Conservation (phyloP, 2,113 vertebrate genomes). For the Pampusana beccarii region DNA sequence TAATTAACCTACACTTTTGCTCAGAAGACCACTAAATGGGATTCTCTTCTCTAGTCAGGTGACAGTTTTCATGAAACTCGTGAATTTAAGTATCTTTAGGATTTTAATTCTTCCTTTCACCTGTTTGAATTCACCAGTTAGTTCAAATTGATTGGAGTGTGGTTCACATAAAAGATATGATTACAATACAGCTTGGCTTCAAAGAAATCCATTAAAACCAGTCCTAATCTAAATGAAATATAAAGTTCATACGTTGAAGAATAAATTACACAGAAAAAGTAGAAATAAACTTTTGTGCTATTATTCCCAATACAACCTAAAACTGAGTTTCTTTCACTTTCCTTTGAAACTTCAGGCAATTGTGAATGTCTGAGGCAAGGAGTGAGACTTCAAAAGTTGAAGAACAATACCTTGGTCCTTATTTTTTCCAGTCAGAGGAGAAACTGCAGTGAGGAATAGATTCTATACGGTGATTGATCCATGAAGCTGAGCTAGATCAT, state of each 20-base stretch:
- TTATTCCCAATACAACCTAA: background rate
- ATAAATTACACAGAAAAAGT: background rate
- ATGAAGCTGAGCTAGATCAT: background rate
- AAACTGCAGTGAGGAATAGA: background rate
- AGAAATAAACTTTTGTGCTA: background rate
- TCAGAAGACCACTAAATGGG: fast-evolving
- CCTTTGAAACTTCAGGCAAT: background rate
- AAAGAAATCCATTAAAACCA: background rate
- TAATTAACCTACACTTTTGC: background rate
- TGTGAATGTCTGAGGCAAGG: background rate
- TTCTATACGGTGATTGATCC: background rate
- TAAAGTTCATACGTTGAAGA: background rate
- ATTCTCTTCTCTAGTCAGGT: background rate
- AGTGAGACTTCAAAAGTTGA: background rate
- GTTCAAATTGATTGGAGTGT: background rate
- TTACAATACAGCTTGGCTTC: background rate
- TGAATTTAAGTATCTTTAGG: background rate
- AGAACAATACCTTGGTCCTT: background rate
- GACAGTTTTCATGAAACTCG: background rate
- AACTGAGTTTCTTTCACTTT: background rate
- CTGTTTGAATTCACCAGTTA: background rate
- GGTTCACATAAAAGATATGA: background rate
- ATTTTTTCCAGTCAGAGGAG: background rate
- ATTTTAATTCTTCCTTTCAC: background rate
- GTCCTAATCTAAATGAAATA: background rate